Conservation (phyloP, 2,797 vertebrate genomes). For the Salmo trutta region DNA sequence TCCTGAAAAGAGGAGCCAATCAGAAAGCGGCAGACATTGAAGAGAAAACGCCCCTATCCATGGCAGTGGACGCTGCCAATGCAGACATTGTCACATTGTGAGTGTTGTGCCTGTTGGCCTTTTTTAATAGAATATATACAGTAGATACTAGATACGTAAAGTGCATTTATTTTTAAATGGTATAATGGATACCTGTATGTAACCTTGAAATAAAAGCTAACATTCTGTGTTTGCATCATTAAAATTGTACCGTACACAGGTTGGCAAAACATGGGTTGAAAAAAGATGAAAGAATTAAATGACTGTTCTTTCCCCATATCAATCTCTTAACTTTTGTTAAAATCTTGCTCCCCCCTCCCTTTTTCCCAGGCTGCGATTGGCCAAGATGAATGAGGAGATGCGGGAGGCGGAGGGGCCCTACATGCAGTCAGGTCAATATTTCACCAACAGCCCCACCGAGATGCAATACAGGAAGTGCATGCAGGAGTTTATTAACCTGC, state of each 20-base stretch:
- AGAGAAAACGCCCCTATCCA: slow-evolving; percentile 89
- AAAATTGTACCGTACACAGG: neutral
- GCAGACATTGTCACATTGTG: slow-evolving; percentile 98
- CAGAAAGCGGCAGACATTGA: slow-evolving; percentile 94
- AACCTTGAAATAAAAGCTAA: no score
- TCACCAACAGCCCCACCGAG: slow-evolving; percentile 92
- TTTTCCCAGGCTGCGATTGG: slow-evolving; percentile 87
- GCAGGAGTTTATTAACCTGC: slow-evolving; percentile 95
- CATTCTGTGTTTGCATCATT: neutral
- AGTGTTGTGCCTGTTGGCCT: slow-evolving; percentile 21
- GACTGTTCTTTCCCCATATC: neutral
- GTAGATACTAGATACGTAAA: neutral
- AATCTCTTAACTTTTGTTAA: neutral
- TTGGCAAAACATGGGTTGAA: neutral
- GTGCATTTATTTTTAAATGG: neutral
- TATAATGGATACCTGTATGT: neutral
- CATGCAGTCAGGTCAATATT: slow-evolving; percentile 98
- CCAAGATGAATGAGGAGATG: slow-evolving; percentile 99
- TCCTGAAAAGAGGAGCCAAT: slow-evolving; percentile 96
- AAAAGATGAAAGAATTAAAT: neutral
- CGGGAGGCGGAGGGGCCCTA: slow-evolving; percentile 95
- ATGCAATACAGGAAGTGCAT: slow-evolving; percentile 98
- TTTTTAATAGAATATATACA: no score
- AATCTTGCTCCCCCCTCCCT: slow-evolving; percentile 1
- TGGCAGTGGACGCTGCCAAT: slow-evolving; percentile 95